Evolutionary conservation across 2,797 vertebrate species (phyloP), one percentile per base, ranked within the genome.

Genomic region (Sebastolobus altivelis): DNA sequence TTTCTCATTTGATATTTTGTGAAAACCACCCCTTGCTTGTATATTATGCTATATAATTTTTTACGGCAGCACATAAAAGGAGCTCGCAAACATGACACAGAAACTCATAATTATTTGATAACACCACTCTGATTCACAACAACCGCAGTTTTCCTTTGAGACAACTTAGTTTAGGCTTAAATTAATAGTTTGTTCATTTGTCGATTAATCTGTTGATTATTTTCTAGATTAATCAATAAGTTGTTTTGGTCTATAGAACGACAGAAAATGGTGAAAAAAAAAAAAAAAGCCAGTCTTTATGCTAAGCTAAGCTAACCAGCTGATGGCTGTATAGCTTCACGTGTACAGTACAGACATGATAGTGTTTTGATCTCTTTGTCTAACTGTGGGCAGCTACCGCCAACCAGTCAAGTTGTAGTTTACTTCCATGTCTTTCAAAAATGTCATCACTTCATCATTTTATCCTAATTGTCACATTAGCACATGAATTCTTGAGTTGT

Each of bases 1-100:
- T 75, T 13, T 81, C n/a, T 58, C 40, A 43, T 77, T 62, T 65
- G 1, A 72, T 75, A 3, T 18, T 54, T 79, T 52, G 22, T 18
- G 8, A 27, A 49, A 58, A 38, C 4, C 18, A 25, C 3, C 3
- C 5, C 3, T 33, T 49, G 11, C n/a, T 63, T 65, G 8, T 63
- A 16, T 31, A 20, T 46, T 31, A 54, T 35, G 3, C 40, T 1
- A 1, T 8, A 16, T 75, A 38, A 56, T 55, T 20, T 13, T 72
- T 62, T 61, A 4, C n/a, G n/a, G 46, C 12, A 55, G 12, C 10
- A n/a, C 8, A 65, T 12, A 4, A 29, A 66, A 65, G 11, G 8
- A 63, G 27, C 9, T 27, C 16, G 35, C 8, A 62, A 71, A 59
- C 20, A 29, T 4, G 22, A 63, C 18, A 14, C 10, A 13, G n/a